Evolutionary conservation across 2,888 invertebrate genomes (phyloP), one percentile per base, ranked within the genome.

Genomic region (Arrhopalites spinosus): DNA sequence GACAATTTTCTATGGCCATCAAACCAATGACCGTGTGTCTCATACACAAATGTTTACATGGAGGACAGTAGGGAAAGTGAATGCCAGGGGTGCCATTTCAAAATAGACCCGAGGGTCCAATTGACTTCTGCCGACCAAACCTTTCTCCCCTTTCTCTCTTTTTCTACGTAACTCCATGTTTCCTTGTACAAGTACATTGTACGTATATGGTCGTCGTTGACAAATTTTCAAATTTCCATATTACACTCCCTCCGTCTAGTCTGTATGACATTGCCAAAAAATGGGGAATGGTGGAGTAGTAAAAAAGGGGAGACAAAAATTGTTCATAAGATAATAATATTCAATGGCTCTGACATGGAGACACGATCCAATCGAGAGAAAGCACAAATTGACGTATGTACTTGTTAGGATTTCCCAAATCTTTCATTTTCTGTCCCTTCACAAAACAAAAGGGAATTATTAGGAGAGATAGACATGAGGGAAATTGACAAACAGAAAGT

Each of bases 71-170:
- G 59, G 43, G 61, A 36, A 25, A n/a, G 61, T 20, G 75, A 81
- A 83, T 80, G 83, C 83, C 81, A 77, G 73, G 82, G 81, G 83
- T 79, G 80, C 80, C 81, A 82, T 83, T 82, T 80, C 78, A 75
- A 75, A 83, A 83, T 83, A 74, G 81, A 72, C 83, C 81, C 81
- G 77, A 76, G 83, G 81, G 83, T 69, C 53, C 77, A 75, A 78
- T 81, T 81, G 79, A 81, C 81, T 81, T 79, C 75, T 78, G n/a
- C 45, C 59, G 25, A 59, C 45, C 59, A 59, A 25, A 1, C 59
- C 43, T 11, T 64, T 11, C 64, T 64, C 36, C 15, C 30, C 5
- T 59, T 27, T 27, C 36, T 36, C 5, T 11, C 3, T 36, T 3
- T 36, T 23, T 59, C 17, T 59, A n/a, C 25, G 20, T 13, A 20